These are phyloP conservation scores for Eudyptes chrysolophus DNA, from an alignment of 2,113 vertebrate species.

Conservation along the genomic window DNA sequence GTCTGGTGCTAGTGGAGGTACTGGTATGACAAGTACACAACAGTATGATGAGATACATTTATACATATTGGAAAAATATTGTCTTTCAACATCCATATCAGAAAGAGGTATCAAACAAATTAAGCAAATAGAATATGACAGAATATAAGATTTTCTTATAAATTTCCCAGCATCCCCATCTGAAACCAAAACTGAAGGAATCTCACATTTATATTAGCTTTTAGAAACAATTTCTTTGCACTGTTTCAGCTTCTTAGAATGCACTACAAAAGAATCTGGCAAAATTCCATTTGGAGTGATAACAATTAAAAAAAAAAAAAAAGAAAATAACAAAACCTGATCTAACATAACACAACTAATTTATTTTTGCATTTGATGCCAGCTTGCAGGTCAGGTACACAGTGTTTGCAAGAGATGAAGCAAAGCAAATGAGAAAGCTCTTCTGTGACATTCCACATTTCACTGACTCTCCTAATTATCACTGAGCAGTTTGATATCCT, in stretches of 20 bases:
- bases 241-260: not conserved
- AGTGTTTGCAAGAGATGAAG: not conserved
- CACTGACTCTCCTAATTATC: not conserved
- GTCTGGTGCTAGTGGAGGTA: not conserved
- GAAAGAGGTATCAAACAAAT: not conserved
- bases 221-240: not conserved
- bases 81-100: not conserved
- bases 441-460: not conserved
- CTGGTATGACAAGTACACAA: not conserved
- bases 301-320: not conserved
- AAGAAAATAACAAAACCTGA: not conserved
- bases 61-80: not conserved
- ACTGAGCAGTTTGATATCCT: not conserved
- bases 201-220: not conserved
- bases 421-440: not conserved
- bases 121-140: not conserved
- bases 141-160: not conserved
- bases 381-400: not conserved
- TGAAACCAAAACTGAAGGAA: not conserved
- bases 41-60: not conserved
- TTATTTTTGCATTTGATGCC: not conserved
- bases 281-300: not conserved
- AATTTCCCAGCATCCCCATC: not conserved
- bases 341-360: not conserved
- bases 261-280: not conserved